Evolutionary conservation across 2,888 invertebrate species (phyloP), one percentile per base, ranked within the genome.

Genomic region (Melieria omissa): DNA sequence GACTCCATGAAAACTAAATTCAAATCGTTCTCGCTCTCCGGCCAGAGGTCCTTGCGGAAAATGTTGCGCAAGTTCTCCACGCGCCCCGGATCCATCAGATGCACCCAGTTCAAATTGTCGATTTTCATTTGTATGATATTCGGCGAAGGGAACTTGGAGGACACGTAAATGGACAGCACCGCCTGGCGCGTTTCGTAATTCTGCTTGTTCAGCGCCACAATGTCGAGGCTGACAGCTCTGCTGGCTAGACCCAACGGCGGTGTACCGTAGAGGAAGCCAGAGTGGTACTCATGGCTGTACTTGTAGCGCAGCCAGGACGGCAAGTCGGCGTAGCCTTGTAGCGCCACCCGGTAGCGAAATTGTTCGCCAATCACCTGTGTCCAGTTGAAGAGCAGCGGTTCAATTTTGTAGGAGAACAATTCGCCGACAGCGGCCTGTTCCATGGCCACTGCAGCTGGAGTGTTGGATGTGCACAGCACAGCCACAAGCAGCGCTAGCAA

Each of bases 71-170:
- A 87, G 47, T 91, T 90, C 49, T 92, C 91, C 87, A 94, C 92
- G 71, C 93, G 89, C 76, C 86, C 90, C 14, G 90, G 90, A 85
- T 95, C 93, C 83, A 96, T 92, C 82, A 96, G 89, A 82, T 97
- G 95, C 77, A 95, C 95, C 68, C 96, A 94, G 82, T 96, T 95
- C 42, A 96, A 88, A 86, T 96, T 96, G 84, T 95, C 93, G 63
- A 97, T 94, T 87, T 96, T 96, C 81, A 97, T 88, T 83, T 95
- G 93, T 5, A 96, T 92, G 80, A 95, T 92, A 82, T 93, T 92
- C 58, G 90, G 90, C 0, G 94, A 92, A 75, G 92, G 90, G 76
- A 90, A 90, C 81, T 93, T 94, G 14, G 91, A 89, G 4, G 89
- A 88, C 12, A 95, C 89, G 67, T 89, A 89, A 70, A 95, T 88